phyloP scores from a whole-genome alignment of 2,797 vertebrate species.

The Crocodylus rhombifer region DNA sequence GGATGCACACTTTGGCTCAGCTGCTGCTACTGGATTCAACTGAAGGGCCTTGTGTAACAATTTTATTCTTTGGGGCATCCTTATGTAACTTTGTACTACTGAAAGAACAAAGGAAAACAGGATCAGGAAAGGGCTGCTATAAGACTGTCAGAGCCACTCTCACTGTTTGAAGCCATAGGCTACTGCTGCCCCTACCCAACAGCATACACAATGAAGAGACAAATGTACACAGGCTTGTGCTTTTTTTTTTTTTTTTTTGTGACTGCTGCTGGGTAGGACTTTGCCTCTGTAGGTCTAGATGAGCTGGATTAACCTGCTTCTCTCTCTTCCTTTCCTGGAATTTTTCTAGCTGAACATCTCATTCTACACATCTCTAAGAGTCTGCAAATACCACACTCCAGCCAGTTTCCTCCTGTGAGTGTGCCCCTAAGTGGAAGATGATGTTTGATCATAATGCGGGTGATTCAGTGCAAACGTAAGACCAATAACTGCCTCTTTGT shows the following conservation, averaged over 20 bases:
- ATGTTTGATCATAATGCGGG: neutral
- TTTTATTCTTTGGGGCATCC: neutral
- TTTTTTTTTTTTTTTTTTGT: too few species aligned
- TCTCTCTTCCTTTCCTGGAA: neutral
- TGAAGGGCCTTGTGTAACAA: neutral
- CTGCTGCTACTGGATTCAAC: neutral
- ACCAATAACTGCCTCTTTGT: neutral
- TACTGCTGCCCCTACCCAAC: neutral
- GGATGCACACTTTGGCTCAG: neutral
- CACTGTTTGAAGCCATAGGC: neutral
- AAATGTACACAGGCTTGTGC: neutral
- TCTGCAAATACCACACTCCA: neutral
- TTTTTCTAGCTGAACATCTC: neutral
- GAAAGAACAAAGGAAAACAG: neutral
- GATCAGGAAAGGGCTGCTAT: neutral
- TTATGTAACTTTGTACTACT: too few species aligned
- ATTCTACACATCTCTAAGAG: neutral
- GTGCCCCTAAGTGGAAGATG: neutral
- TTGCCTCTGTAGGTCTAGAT: neutral
- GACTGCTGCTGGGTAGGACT: neutral
- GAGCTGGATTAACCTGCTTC: neutral
- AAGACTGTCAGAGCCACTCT: neutral
- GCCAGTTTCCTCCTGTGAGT: neutral
- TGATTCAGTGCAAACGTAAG: neutral
- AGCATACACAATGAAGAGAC: neutral